Evolutionary conservation across 2,113 vertebrate genomes (phyloP).

Genomic region (Oriolus oriolus): DNA sequence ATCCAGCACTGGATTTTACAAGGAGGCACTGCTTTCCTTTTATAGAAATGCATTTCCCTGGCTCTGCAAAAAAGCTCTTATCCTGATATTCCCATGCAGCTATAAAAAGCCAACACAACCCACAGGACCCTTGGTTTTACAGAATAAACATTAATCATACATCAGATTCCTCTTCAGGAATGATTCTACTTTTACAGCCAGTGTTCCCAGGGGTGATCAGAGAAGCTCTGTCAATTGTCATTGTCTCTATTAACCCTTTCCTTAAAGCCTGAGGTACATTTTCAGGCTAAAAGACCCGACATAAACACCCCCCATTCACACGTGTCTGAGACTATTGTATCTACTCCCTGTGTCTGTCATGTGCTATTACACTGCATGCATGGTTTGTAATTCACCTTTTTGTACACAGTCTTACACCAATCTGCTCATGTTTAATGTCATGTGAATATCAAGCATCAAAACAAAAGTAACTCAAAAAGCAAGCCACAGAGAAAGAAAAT

Average conservation of each 20-base stretch:
- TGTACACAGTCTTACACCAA: not conserved
- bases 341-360: not conserved
- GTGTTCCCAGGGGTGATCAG: not conserved
- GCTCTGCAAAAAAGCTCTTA: constrained; percentile 45
- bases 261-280: not conserved
- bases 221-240: not conserved
- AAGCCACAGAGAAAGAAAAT: constrained; percentile 5
- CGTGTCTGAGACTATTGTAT: not conserved
- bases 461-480: constrained; percentile 15
- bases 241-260: not conserved
- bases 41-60: constrained; percentile 69
- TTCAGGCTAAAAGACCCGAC: not conserved
- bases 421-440: not conserved
- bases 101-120: constrained; percentile 75
- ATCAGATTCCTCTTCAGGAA: constrained; percentile 48
- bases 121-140: constrained; percentile 55
- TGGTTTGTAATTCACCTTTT: not conserved
- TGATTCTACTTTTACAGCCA: not conserved
- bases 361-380: not conserved
- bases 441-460: constrained; percentile 10
- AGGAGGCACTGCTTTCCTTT: constrained; percentile 63
- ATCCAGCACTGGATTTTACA: constrained; percentile 30
- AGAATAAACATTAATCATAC: constrained; percentile 62
- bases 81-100: constrained; percentile 72
- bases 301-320: not conserved